These are phyloP conservation scores for Euphonia xanthogaster DNA, from an alignment of 2,797 vertebrate species.

Conservation along the genomic window DNA sequence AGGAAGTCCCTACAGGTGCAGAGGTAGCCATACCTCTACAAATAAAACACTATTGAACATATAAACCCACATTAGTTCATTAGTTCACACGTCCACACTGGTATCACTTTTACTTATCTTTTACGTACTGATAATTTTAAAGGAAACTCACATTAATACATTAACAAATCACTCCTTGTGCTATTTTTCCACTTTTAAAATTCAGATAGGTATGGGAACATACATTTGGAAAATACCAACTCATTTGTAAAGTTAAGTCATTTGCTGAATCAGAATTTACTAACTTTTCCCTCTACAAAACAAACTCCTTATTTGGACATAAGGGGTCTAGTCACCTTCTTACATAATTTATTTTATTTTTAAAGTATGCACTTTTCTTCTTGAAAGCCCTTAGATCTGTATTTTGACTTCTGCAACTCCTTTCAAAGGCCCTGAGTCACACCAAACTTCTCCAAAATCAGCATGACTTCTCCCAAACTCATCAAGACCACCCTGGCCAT, in stretches of 20 bases:
- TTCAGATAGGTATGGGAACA: neutral
- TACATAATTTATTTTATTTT: neutral
- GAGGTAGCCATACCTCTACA: neutral
- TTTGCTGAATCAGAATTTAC: neutral
- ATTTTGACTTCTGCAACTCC: neutral
- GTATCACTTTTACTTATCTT: neutral
- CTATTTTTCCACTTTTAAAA: neutral
- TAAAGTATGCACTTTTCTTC: neutral
- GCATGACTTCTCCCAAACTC: neutral
- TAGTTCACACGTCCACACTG: neutral
- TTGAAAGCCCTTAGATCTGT: neutral
- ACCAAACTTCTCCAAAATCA: neutral
- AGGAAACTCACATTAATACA: neutral
- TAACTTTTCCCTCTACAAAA: neutral
- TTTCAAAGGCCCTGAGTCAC: neutral
- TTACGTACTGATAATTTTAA: neutral
- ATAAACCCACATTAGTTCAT: neutral
- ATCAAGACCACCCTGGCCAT: neutral
- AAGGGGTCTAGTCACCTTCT: neutral
- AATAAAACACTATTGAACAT: neutral
- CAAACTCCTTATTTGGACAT: neutral
- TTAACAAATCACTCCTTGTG: neutral
- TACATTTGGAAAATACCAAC: neutral
- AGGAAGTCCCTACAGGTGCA: accelerated
- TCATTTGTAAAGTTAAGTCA: neutral